phyloP scores from a whole-genome alignment of 1,140 invertebrate species.

The Brachionus plicatilis region DNA sequence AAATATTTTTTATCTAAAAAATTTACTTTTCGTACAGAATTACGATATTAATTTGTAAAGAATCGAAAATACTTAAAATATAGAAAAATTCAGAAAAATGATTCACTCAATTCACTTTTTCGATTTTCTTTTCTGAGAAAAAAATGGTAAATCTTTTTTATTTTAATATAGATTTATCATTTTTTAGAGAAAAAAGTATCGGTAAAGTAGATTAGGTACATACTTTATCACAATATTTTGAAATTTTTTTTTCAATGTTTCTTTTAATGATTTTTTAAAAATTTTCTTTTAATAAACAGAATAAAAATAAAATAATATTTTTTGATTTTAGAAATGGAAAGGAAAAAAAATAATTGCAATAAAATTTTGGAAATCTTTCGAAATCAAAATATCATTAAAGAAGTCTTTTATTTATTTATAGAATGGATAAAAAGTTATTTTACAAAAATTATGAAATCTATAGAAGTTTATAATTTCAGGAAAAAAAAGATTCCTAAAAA shows the following conservation, averaged over 20 bases:
- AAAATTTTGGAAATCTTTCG: background rate
- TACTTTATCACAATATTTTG: background rate
- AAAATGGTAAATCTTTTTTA: background rate
- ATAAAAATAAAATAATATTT: background rate
- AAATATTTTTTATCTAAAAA: background rate
- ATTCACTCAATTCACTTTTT: background rate
- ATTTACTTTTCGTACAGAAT: background rate
- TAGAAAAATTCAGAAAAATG: background rate
- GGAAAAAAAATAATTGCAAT: background rate
- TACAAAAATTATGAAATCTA: background rate
- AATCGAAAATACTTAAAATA: background rate
- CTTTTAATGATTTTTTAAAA: background rate
- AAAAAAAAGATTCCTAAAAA: background rate
- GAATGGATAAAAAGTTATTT: background rate
- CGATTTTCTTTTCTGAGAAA: background rate
- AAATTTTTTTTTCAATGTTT: background rate
- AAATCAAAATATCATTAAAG: background rate
- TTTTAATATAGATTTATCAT: background rate
- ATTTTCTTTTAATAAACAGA: background rate
- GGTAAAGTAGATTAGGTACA: background rate
- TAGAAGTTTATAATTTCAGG: background rate
- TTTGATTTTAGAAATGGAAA: background rate
- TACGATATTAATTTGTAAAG: background rate
- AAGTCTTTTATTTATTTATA: background rate
- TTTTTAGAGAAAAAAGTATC: background rate